Percentiles rank a stretch among this genome's conserved stretches.
Conservation (phyloP, 2,113 vertebrate species). For the Pungitius pungitius region DNA sequence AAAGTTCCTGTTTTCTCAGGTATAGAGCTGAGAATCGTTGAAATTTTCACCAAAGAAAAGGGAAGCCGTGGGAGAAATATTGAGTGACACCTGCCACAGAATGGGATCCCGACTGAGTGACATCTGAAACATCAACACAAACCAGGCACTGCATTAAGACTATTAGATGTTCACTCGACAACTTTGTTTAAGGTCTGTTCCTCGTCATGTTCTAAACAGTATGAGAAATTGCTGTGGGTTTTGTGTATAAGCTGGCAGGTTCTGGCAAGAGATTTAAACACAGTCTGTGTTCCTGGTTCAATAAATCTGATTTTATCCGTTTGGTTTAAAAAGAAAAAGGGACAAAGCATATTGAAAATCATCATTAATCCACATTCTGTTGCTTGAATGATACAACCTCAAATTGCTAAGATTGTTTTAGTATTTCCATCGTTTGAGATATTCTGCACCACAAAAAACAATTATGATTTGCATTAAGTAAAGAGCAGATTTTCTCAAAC, state of each 20-base stretch:
- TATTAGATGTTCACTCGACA: slow-evolving; percentile 31
- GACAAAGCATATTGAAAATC: slow-evolving; percentile 14
- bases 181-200: slow-evolving; percentile 15
- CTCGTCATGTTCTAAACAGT: slow-evolving; percentile 22
- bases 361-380: slow-evolving; percentile 20
- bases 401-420: slow-evolving; percentile 17
- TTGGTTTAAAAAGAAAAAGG: background rate
- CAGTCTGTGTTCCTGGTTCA: slow-evolving; percentile 10
- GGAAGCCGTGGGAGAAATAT: slow-evolving; percentile 14
- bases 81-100: slow-evolving; percentile 62
- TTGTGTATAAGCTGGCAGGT: no score
- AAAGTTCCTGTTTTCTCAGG: slow-evolving; percentile 27
- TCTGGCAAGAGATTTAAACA: slow-evolving; percentile 30
- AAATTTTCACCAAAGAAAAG: slow-evolving; percentile 10
- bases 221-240: slow-evolving; percentile 19
- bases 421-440: slow-evolving; percentile 10
- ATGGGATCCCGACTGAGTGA: slow-evolving; percentile 34
- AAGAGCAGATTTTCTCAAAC: slow-evolving; percentile 16
- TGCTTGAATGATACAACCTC: slow-evolving; percentile 10
- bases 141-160: slow-evolving; percentile 23
- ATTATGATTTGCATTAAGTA: slow-evolving; percentile 10
- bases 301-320: slow-evolving; percentile 27
- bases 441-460: slow-evolving; percentile 10
- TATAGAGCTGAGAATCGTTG: slow-evolving; percentile 16
- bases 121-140: slow-evolving; percentile 39